Base-by-base conservation (phyloP, 2,113 vertebrate genomes). In the Oophaga pumilio region DNA sequence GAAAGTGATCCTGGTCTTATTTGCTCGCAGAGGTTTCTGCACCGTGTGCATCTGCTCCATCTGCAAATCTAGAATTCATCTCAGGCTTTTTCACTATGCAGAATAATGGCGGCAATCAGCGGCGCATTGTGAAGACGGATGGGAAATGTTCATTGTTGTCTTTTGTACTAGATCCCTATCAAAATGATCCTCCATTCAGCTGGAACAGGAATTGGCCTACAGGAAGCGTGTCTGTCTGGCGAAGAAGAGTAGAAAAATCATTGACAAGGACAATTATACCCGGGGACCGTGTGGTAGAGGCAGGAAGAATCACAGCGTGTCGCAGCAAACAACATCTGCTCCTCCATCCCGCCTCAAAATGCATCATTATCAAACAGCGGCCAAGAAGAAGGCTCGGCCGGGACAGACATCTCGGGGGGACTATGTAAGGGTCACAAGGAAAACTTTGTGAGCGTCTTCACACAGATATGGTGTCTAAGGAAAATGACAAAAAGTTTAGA, bases 181-280 rank as follows among this genome's bases (percentile, higher is more conserved):
- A 74, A 89, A 57, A 64, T 24, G 69, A 20, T 0, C 0, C 14
- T 22, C 7, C 8, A 22, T 78, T 49, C 69, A 82, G 22, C 0
- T 50, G 74, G 0, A 0, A 84, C 79, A 90, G 85, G n/a, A 89
- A 79, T 79, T 71, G 13, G 89, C 89, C 84, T 62, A 85, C 0
- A 6, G 88, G 89, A 90, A 62, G 59, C 71, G 66, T 20, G 1
- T 28, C 59, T 90, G n/a, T 77, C 60, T 56, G 76, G 62, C 11
- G 1, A 71, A 6, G 59, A 12, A 43, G 33, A 80, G 33, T 88
- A 49, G 73, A 90, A 89, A 89, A 84, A 85, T 26, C 64, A 89
- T 85, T 89, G 87, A 81, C 83, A 90, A 64, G 84, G 78, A 91
- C 53, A 89, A 60, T 76, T 18, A 0, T 50, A n/a, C 86, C 26